A percentile compares a stretch with the other conserved stretches of the same genome.
phyloP scores from a whole-genome alignment of 92 coral and sea anemone species.

The Umimayanthus chanpuru region DNA sequence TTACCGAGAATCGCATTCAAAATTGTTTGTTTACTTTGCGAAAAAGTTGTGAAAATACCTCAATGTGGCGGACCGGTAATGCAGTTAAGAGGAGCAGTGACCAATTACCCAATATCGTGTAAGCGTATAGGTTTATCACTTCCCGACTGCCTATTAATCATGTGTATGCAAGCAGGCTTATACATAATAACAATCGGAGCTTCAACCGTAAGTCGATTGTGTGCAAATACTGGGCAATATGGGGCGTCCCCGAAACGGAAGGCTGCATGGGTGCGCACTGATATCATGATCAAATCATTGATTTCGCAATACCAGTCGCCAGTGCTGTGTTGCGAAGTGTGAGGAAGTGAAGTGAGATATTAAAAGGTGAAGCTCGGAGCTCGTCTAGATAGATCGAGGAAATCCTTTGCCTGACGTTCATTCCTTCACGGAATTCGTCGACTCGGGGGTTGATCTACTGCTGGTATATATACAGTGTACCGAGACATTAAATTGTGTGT shows the following conservation, averaged over 20 bases:
- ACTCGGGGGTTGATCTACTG: background rate
- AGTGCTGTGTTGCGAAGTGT: background rate
- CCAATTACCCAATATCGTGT: background rate
- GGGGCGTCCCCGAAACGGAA: conserved; percentile 27
- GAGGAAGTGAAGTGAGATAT: conserved; percentile 2
- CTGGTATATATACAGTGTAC: background rate
- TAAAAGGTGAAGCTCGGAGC: background rate
- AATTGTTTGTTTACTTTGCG: background rate
- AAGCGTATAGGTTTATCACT: background rate
- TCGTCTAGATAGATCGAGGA: background rate
- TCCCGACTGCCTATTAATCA: background rate
- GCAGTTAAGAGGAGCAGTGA: no score
- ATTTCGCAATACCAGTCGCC: conserved; percentile 1
- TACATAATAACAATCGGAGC: background rate
- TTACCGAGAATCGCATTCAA: background rate
- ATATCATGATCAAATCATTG: background rate
- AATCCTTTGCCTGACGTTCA: background rate
- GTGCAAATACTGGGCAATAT: conserved; percentile 1
- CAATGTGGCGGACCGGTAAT: no score
- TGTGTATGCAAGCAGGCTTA: background rate
- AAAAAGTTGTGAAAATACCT: conserved; percentile 1
- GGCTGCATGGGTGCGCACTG: background rate
- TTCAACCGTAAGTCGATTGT: background rate
- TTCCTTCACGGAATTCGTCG: background rate
- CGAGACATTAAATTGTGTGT: background rate